A percentile compares a stretch with the other conserved stretches of the same genome.
phyloP scores from a whole-genome alignment of 1,140 invertebrate genomes.

The Rhopalosiphum padi region DNA sequence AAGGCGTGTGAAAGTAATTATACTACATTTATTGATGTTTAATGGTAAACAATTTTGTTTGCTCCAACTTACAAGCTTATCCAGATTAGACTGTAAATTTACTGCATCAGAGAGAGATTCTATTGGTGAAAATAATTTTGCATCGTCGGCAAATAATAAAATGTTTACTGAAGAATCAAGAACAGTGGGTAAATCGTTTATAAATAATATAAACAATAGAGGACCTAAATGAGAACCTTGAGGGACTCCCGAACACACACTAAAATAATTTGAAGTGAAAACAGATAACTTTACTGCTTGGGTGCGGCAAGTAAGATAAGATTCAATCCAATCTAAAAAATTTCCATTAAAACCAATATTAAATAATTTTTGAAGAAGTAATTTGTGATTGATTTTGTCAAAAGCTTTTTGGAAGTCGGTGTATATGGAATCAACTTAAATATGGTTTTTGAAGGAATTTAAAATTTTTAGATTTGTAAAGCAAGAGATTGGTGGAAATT shows the following conservation, averaged over 20 bases:
- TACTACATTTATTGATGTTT: constrained; percentile 6
- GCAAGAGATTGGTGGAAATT: background rate
- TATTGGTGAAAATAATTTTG: background rate
- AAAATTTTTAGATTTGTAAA: background rate
- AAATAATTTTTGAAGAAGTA: background rate
- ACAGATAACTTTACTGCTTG: background rate
- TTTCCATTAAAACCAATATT: background rate
- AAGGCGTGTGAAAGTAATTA: constrained; percentile 2
- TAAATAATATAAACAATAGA: background rate
- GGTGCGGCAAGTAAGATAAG: background rate
- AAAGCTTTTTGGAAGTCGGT: too few relatives aligned
- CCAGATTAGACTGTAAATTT: background rate
- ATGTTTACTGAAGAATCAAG: background rate
- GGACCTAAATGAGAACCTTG: background rate
- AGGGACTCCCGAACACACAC: background rate
- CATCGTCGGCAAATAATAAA: too few relatives aligned
- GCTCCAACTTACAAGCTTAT: background rate
- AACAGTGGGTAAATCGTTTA: background rate
- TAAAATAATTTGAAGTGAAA: background rate
- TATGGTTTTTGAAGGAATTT: background rate
- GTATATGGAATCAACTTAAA: background rate
- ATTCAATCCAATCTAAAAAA: background rate
- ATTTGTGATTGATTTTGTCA: background rate
- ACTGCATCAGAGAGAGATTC: background rate
- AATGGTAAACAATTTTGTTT: background rate